Conservation (phyloP, 2,888 invertebrate genomes). For the Cantharis nigra region DNA sequence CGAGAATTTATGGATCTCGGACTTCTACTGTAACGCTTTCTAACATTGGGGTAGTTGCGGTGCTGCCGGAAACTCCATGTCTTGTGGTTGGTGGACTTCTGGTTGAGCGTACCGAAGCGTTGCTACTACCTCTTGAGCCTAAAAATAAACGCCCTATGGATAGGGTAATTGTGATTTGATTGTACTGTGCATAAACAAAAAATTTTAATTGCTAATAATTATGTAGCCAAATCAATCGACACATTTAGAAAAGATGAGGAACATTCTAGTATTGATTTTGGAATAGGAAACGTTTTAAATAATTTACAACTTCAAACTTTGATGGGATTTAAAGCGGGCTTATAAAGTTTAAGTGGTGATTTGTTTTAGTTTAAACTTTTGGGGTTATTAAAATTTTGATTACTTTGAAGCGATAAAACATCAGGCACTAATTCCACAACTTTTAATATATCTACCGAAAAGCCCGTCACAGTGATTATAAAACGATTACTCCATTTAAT, state of each 20-base stretch:
- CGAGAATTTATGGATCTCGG: constrained; percentile 60
- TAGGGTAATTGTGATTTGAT: constrained; percentile 32
- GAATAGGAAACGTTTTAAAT: not conserved
- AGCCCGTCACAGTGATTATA: not conserved
- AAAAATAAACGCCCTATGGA: constrained; percentile 57
- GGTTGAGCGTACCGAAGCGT: constrained; percentile 74
- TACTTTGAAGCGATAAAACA: not conserved
- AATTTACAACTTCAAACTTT: not conserved
- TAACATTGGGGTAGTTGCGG: constrained; percentile 56
- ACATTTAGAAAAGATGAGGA: not conserved
- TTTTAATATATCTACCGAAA: not conserved
- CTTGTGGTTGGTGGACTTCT: constrained; percentile 57
- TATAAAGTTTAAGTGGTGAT: not conserved
- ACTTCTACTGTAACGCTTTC: constrained; percentile 79
- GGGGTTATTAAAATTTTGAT: not conserved
- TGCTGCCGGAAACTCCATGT: constrained; percentile 41
- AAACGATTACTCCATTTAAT: not conserved
- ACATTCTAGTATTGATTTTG: not conserved
- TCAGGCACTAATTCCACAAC: not conserved
- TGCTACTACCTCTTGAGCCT: constrained; percentile 76
- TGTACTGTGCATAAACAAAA: constrained; percentile 20
- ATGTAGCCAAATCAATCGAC: not conserved
- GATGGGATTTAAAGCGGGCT: not conserved
- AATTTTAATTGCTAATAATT: not conserved
- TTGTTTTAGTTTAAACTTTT: not conserved